These are phyloP conservation scores for Gallinago paraguaiae DNA, from an alignment of 2,113 vertebrate species.

Conservation along the genomic window DNA sequence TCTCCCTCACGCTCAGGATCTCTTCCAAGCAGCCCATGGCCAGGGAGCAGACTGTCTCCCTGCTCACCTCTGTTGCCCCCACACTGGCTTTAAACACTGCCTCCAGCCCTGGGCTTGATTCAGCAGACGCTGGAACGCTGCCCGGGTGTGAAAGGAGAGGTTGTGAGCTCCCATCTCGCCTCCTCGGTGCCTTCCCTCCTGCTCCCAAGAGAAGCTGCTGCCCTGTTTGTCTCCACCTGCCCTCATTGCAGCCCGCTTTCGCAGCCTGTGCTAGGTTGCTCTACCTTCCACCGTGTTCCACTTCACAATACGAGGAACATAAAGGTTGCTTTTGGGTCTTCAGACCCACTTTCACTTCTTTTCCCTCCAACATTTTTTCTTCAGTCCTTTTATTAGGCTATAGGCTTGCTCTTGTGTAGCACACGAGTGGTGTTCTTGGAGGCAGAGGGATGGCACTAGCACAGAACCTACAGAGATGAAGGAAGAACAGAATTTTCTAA, in stretches of 20 bases:
- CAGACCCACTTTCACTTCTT: neutral
- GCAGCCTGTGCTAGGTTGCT: rapidly evolving
- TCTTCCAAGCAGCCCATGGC: constrained; percentile 6
- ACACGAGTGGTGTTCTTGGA: rapidly evolving
- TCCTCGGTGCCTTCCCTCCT: neutral
- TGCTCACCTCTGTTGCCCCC: neutral
- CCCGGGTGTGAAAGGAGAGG: neutral
- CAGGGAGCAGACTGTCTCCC: neutral
- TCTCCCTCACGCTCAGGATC: neutral
- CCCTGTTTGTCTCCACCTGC: too few species aligned
- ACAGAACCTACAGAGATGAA: neutral
- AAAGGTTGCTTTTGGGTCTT: neutral
- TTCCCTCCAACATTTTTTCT: neutral
- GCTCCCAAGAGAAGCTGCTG: neutral
- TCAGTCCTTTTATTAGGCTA: neutral
- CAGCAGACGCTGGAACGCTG: neutral
- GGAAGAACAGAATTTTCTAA: neutral
- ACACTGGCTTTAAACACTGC: neutral
- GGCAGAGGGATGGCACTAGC: neutral
- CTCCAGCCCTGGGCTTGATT: neutral
- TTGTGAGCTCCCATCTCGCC: neutral
- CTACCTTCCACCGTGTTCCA: neutral
- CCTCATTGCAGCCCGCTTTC: neutral
- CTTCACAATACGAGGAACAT: rapidly evolving
- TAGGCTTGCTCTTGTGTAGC: rapidly evolving